A percentile compares a stretch with the other conserved stretches of the same genome.
Conservation (phyloP, 2,888 invertebrate species). For the Stenotaenia linearis region DNA sequence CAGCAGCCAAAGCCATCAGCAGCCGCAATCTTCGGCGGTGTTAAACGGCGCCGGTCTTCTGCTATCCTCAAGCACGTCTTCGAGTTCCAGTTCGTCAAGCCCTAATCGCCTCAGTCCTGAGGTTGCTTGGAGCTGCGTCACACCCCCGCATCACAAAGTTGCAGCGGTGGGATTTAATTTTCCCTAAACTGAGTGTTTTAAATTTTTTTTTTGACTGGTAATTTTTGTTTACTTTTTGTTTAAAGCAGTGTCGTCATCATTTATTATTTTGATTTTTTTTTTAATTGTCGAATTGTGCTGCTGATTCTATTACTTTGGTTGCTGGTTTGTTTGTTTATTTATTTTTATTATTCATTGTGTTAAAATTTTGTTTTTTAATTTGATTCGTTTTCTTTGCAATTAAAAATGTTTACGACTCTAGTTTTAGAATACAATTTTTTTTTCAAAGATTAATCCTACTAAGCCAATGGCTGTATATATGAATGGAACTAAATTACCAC, state of each 20-base stretch:
- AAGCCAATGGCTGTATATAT: background rate
- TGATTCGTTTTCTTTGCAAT: too few relatives aligned
- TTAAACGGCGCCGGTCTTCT: constrained; percentile 36
- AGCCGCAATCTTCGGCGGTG: background rate
- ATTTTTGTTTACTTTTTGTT: background rate
- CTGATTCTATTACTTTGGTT: background rate
- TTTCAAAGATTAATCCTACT: background rate
- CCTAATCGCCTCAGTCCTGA: constrained; percentile 45
- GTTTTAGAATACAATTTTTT: background rate
- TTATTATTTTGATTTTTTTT: background rate
- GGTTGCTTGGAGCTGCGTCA: constrained; percentile 37
- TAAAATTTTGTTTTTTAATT: too few relatives aligned
- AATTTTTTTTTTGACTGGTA: background rate
- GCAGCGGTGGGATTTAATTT: background rate
- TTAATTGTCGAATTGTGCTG: background rate
- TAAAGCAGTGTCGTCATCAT: background rate
- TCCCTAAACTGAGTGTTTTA: background rate
- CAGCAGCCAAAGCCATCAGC: background rate
- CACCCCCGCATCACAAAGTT: constrained; percentile 37
- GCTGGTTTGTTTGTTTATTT: background rate
- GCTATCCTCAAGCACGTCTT: constrained; percentile 40
- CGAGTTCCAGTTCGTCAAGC: constrained; percentile 46
- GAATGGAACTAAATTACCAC: background rate
- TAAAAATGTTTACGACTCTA: background rate
- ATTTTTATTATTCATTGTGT: background rate